Evolutionary conservation across 2,797 vertebrate species (phyloP), one percentile per base, ranked within the genome.

Genomic region (Euthynnus affinis): DNA sequence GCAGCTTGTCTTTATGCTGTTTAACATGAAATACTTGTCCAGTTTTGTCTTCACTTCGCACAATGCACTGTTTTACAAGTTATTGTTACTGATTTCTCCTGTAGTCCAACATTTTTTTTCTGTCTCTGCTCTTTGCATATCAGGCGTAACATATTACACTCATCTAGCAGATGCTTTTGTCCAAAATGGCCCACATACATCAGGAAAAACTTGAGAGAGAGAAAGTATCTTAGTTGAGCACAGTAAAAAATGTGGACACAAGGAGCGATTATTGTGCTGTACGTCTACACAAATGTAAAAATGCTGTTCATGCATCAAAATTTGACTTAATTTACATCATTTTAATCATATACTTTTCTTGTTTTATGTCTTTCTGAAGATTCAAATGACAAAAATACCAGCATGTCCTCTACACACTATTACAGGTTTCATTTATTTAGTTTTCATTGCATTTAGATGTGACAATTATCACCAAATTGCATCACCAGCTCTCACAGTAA

Each of bases 401-500:
- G 52, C 42, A 17, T 4, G 29, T 25, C 17, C 5, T 64, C n/a
- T 4, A 64, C 20, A 2, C 2, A n/a, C 17, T 25, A 22, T 12
- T 34, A 4, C 18, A 57, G 14, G 59, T 63, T 52, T 44, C 6
- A 48, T 48, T 48, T 18, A 48, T 48, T 48, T 48, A 48, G 18
- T 18, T 48, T 48, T 48, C 18, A 6, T 48, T 48, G 20, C 46
- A 1, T 46, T 48, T 48, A 20, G 25, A 57, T 51, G 13, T 37
- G 20, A 13, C 51, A 66, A 62, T 66, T 69, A 57, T 58, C 3
- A 29, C 27, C 27, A 17, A 53, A 46, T 63, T 46, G 37, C 62
- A 42, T 9, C 62, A 14, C 55, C 40, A 40, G 51, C n/a, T 58
- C 6, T 15, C 9, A 23, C 9, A 51, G 14, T 40, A 23, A 70